Percentiles rank a stretch among this genome's conserved stretches.
Evolutionary conservation across 2,888 invertebrate species (phyloP).

Genomic region (Neocrepidodera transversa): DNA sequence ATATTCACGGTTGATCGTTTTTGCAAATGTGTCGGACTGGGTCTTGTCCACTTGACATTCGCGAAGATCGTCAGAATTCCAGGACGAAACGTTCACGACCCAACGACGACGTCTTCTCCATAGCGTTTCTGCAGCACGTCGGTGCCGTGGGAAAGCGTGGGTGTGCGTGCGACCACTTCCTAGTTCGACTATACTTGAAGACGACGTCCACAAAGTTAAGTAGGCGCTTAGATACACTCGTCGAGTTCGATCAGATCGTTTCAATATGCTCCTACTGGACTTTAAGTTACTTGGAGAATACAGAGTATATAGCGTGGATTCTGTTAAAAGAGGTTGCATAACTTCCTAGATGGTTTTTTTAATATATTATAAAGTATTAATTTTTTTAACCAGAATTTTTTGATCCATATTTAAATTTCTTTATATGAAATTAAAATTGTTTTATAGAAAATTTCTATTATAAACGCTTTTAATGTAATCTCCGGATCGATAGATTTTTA

Average conservation of each 20-base stretch:
- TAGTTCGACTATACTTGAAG: conserved; percentile 28
- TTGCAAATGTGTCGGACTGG: conserved; percentile 4
- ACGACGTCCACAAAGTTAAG: conserved; percentile 14
- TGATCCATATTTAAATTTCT: too few relatives aligned
- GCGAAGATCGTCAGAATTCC: conserved; percentile 39
- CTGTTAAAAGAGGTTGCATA: too few relatives aligned
- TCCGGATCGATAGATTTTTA: too few relatives aligned
- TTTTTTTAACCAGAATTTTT: too few relatives aligned
- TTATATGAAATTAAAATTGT: too few relatives aligned
- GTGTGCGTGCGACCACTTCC: conserved; percentile 43
- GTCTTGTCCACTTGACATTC: conserved; percentile 25
- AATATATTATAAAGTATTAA: too few relatives aligned
- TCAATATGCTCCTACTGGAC: background rate
- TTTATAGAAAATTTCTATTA: too few relatives aligned
- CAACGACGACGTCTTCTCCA: conserved; percentile 16
- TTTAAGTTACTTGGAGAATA: background rate
- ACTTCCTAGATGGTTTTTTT: too few relatives aligned
- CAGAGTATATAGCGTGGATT: background rate
- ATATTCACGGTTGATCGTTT: conserved; percentile 14
- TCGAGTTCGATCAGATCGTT: background rate
- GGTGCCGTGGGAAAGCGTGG: conserved; percentile 45
- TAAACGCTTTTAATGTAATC: too few relatives aligned
- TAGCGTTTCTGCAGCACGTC: conserved; percentile 14
- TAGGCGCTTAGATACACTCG: conserved; percentile 15
- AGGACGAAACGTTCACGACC: conserved; percentile 38